These are phyloP conservation scores for Phyllopteryx taeniolatus DNA, from an alignment of 2,113 vertebrate genomes.

Conservation along the genomic window DNA sequence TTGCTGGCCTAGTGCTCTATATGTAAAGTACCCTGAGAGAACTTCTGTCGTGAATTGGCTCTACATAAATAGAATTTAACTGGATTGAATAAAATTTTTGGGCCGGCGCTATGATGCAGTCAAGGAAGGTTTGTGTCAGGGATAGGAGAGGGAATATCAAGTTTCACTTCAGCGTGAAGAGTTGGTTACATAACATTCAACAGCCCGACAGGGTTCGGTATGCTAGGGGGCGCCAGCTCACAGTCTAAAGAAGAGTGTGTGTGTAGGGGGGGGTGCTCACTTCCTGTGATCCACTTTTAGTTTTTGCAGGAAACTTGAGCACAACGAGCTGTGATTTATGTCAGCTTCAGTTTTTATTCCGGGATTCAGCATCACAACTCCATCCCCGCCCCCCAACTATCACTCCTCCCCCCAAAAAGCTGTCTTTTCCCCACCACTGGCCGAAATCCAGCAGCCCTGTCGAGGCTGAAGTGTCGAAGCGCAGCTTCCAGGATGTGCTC, in stretches of 20 bases:
- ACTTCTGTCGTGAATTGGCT: background rate
- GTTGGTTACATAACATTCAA: slow-evolving; percentile 46
- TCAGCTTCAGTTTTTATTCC: slow-evolving; percentile 2
- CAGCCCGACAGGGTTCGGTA: slow-evolving; percentile 25
- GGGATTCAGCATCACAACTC: background rate
- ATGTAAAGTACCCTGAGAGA: too few relatives aligned
- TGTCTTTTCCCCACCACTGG: background rate
- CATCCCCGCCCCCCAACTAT: background rate
- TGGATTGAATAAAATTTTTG: background rate
- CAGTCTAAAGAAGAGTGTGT: slow-evolving; percentile 2
- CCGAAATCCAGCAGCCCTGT: background rate
- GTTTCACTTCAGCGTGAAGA: slow-evolving; percentile 34
- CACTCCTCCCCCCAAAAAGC: background rate
- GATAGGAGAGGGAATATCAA: background rate
- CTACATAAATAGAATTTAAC: background rate
- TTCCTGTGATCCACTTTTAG: background rate
- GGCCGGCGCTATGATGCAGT: background rate
- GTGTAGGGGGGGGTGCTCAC: background rate
- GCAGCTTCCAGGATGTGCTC: background rate
- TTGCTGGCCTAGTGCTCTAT: too few relatives aligned
- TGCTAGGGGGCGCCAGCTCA: slow-evolving; percentile 50
- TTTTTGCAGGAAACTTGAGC: background rate
- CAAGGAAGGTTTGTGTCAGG: background rate
- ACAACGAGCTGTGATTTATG: background rate
- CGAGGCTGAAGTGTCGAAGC: background rate